phyloP scores from a whole-genome alignment of 2,888 invertebrate genomes.

The Drosophila sordidula region DNA sequence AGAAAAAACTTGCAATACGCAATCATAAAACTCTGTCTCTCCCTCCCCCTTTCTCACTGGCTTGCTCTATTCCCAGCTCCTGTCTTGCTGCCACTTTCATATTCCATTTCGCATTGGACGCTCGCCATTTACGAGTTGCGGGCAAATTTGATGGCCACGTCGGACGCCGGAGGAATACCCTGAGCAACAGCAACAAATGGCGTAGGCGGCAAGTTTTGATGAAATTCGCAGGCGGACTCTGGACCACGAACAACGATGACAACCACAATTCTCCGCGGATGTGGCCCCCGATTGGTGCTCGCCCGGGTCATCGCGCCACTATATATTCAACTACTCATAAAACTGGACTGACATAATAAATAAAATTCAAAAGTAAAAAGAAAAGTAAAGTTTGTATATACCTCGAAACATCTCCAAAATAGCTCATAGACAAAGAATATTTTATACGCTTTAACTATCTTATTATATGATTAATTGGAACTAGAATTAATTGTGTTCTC shows the following conservation, averaged over 20 bases:
- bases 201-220: conserved; percentile 60
- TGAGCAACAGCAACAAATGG: conserved; percentile 16
- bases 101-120: conserved; percentile 45
- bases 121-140: conserved; percentile 64
- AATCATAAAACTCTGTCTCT: conserved; percentile 42
- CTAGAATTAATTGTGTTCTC: too few species aligned
- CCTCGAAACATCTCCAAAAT: neutral
- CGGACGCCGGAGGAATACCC: conserved; percentile 18
- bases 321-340: conserved; percentile 27
- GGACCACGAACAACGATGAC: conserved; percentile 32
- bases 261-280: conserved; percentile 51
- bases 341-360: neutral
- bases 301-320: conserved; percentile 32
- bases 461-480: too few species aligned
- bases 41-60: neutral
- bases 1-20: conserved; percentile 55
- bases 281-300: conserved; percentile 48
- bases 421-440: neutral
- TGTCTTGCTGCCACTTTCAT: conserved; percentile 29
- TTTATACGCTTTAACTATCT: too few species aligned
- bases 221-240: conserved; percentile 41
- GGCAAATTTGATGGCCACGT: conserved; percentile 69
- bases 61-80: neutral
- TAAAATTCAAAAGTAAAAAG: neutral
- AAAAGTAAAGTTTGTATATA: neutral